phyloP scores from a whole-genome alignment of 2,888 invertebrate species.

The Zhuqinia jingwanae region DNA sequence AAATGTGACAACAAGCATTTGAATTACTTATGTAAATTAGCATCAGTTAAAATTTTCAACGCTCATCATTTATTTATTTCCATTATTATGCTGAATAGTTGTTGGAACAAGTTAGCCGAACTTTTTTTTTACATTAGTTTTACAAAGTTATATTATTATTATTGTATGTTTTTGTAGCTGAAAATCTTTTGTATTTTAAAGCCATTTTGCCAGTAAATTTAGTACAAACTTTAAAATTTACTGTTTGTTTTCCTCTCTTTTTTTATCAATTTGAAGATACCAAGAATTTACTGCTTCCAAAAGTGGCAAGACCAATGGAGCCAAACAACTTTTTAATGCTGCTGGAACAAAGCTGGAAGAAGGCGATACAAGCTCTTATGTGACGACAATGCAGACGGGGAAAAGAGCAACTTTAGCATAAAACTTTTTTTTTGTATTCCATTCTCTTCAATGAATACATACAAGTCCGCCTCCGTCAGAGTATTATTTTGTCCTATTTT shows the following conservation, averaged over 20 bases:
- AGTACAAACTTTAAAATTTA: slow-evolving; percentile 29
- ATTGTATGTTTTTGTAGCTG: not conserved
- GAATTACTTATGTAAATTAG: slow-evolving; percentile 39
- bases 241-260: slow-evolving; percentile 3
- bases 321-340: slow-evolving; percentile 33
- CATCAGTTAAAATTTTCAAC: not conserved
- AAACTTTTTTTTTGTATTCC: slow-evolving; percentile 69
- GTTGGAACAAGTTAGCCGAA: not conserved
- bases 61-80: not conserved
- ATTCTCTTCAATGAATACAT: not conserved
- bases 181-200: no score
- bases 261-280: slow-evolving; percentile 54
- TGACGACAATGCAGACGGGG: slow-evolving; percentile 66
- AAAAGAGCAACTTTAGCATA: slow-evolving; percentile 78
- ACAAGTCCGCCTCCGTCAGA: no score
- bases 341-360: slow-evolving; percentile 45
- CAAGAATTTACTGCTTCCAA: slow-evolving; percentile 55
- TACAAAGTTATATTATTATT: no score
- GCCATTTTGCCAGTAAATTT: no score
- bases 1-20: not conserved
- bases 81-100: slow-evolving; percentile 14
- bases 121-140: no score
- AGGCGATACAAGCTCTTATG: slow-evolving; percentile 46
- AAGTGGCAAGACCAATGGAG: slow-evolving; percentile 37
- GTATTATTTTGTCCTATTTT: not conserved